Evolutionary conservation across 2,888 invertebrate genomes (phyloP), one percentile per base, ranked within the genome.

Genomic region (Cheilosia pagana): DNA sequence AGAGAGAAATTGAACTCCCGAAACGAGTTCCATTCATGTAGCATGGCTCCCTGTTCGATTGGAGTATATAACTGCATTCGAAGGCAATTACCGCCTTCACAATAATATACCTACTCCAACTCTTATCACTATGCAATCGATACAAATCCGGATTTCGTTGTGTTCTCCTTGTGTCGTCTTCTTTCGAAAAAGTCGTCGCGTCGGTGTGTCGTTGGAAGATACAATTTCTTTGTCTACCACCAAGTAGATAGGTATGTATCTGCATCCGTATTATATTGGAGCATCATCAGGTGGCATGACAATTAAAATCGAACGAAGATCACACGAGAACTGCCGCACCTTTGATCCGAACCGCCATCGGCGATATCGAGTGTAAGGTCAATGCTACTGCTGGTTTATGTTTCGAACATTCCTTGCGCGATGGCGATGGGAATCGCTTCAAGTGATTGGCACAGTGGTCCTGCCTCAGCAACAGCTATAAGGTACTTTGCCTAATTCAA

Each of bases 211-310:
- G 59, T 52, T 43, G 19, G 65, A 60, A 52, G 65, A 77, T 60
- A 23, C 50, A 35, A 50, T 53, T 72, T 62, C 78, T 82, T 82
- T 82, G 81, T 82, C 71, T 72, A 55, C 68, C 21, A 48, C 14
- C 5, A 14, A 50, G 39, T 4, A 45, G 55, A 67, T n/a, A 7
- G 3, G 3, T 25, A 12, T 35, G 5, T 85, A 85, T 85, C 85
- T 81, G 85, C 85, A 85, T 85, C 85, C 81, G 85, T 76, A 76
- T 76, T 65, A 59, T 85, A 81, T 76, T 81, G 85, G 81, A 85
- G 76, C 87, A 88, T 87, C 88, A 88, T 88, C 88, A 88, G 88
- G 88, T 88, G 88, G 88, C 88, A 88, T 88, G 88, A 88, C 88
- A 88, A 88, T 88, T 88, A 88, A 88, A 88, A 88, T 83, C 78